These are phyloP conservation scores for Chaenogobius annularis DNA, from an alignment of 2,113 vertebrate species.

Conservation along the genomic window DNA sequence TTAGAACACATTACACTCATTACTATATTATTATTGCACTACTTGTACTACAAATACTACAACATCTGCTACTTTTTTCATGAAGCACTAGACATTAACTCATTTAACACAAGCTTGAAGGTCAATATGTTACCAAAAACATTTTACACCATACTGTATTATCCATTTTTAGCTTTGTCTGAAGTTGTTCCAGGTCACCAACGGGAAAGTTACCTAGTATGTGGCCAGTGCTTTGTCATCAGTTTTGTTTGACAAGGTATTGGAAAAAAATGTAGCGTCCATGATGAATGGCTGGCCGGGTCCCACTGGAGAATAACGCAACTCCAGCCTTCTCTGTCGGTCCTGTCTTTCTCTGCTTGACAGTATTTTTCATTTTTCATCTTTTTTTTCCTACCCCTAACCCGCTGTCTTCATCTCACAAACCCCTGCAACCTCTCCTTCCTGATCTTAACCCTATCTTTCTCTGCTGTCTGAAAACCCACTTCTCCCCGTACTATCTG, in stretches of 20 bases:
- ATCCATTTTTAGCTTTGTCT: conserved; percentile 38
- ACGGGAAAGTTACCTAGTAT: conserved; percentile 48
- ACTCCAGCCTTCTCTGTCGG: conserved; percentile 55
- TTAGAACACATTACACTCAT: too few species aligned
- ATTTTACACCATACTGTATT: conserved; percentile 30
- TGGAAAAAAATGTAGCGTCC: conserved; percentile 29
- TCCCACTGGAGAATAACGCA: conserved; percentile 66
- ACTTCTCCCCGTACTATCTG: conserved; percentile 38
- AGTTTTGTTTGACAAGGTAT: conserved; percentile 64
- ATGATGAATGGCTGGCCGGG: conserved; percentile 70
- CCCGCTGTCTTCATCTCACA: conserved; percentile 16
- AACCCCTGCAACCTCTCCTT: conserved; percentile 31
- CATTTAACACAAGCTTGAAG: not conserved
- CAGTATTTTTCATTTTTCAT: conserved; percentile 48
- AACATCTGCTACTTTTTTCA: not conserved
- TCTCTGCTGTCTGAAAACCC: conserved; percentile 36
- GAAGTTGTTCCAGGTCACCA: conserved; percentile 51
- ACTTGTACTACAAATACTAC: not conserved
- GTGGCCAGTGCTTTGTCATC: conserved; percentile 69
- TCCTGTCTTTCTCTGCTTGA: conserved; percentile 45
- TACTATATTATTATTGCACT: not conserved
- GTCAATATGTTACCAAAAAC: not conserved
- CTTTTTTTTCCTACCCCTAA: conserved; percentile 6
- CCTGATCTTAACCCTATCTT: conserved; percentile 57
- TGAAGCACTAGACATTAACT: not conserved